Percentiles rank a stretch among this genome's conserved stretches.
phyloP scores from a whole-genome alignment of 2,113 vertebrate species.

The Hoplias malabaricus region DNA sequence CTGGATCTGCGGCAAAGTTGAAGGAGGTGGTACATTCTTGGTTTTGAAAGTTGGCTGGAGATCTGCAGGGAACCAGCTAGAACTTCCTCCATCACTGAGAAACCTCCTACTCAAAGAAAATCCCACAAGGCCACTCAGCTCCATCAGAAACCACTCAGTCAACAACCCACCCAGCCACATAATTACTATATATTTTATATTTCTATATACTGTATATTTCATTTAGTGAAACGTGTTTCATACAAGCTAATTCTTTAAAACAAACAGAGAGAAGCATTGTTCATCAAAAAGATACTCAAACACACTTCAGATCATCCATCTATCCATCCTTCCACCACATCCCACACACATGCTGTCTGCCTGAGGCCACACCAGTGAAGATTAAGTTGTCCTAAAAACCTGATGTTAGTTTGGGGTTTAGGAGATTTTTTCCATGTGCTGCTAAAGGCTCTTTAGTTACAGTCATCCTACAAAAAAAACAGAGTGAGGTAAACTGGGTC shows the following conservation, averaged over 20 bases:
- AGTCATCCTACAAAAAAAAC: not conserved
- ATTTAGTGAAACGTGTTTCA: too few species aligned
- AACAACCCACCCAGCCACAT: not conserved
- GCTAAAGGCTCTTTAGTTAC: not conserved
- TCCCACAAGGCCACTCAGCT: not conserved
- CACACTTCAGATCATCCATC: not conserved
- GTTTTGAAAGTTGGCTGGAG: conserved; percentile 15
- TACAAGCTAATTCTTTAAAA: too few species aligned
- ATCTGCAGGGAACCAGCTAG: conserved; percentile 7
- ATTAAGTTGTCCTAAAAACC: not conserved
- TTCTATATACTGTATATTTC: too few species aligned
- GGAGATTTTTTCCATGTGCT: not conserved
- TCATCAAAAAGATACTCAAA: not conserved
- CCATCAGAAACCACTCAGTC: not conserved
- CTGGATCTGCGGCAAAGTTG: conserved; percentile 41
- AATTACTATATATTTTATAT: not conserved
- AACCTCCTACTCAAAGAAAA: not conserved
- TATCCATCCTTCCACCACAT: not conserved
- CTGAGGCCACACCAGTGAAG: not conserved
- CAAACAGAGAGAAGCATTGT: too few species aligned
- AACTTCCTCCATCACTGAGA: not conserved
- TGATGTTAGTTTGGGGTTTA: not conserved
- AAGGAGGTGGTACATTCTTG: conserved; percentile 44
- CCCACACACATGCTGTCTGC: not conserved
- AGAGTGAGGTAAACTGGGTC: not conserved